Evolutionary conservation across 2,113 vertebrate genomes (phyloP), one percentile per base, ranked within the genome.

Genomic region (Cyanoderma ruficeps): DNA sequence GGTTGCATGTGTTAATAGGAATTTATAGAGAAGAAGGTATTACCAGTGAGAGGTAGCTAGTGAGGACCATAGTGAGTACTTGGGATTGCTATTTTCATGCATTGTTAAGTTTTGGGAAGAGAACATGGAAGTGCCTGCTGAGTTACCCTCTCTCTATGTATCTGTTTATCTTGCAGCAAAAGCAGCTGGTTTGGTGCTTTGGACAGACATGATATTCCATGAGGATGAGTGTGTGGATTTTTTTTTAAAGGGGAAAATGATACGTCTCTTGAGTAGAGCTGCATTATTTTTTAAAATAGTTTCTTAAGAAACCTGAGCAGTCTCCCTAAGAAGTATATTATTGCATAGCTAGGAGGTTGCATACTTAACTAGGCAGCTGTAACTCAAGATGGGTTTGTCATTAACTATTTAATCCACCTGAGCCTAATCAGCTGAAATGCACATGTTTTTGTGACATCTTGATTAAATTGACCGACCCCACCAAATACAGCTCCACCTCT

Each of bases 171-270:
- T 30, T 83, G 5, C 6, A 27, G 15, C 6, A 55, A 69, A 74
- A 67, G 24, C 28, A 76, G 10, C 46, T 79, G 49, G 6, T 76
- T 88, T 72, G 37, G 7, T 83, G 33, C 25, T 74, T 65, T 52
- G 53, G 15, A 12, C 9, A 2, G 23, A 21, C 10, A 0, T 31
- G 35, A 31, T 86, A 13, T 9, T 77, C 17, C 15, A 3, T 37
- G n/a, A 49, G 31, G 19, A 4, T 37, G 10, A 35, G 13, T 7
- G 12, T 0, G 0, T 89, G 50, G 30, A 8, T 23, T 61, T 27
- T 56, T 47, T 47, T 47, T 75, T n/a, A 13, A 57, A 42, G 6
- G 13, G 11, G 25, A 57, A 64, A 83, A n/a, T 10, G 2, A 17
- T 30, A 23, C 0, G 1, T 41, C 22, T 81, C 33, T 63, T 63